phyloP scores from a whole-genome alignment of 2,113 vertebrate species.

The Myotis yumanensis region DNA sequence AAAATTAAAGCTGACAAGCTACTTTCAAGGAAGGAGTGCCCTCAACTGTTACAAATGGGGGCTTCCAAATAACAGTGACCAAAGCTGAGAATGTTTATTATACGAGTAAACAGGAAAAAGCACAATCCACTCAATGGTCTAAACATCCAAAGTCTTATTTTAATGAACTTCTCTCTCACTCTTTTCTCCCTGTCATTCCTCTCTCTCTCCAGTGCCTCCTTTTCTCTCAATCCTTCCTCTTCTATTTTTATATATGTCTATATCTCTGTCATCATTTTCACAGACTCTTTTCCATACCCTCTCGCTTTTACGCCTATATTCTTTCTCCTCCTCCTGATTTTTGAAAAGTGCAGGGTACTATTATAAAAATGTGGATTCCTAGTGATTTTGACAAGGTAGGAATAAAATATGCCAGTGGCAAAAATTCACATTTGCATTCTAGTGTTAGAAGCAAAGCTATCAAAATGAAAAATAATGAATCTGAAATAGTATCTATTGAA shows the following conservation, averaged over 20 bases:
- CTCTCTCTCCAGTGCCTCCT: not conserved
- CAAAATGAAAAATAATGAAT: constrained; percentile 62
- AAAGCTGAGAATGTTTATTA: not conserved
- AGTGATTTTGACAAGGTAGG: constrained; percentile 46
- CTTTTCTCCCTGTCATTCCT: not conserved
- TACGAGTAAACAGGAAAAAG: not conserved
- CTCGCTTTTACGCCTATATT: not conserved
- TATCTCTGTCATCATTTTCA: not conserved
- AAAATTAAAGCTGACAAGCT: not conserved
- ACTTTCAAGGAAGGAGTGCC: not conserved
- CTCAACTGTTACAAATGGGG: not conserved
- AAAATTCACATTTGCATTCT: constrained; percentile 66
- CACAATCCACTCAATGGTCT: not conserved
- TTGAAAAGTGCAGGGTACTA: not conserved
- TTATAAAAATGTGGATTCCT: not conserved
- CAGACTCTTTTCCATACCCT: not conserved
- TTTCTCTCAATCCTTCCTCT: not conserved
- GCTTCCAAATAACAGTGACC: not conserved
- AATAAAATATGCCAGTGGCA: constrained; percentile 56
- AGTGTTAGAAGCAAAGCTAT: constrained; percentile 50
- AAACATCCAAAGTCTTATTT: not conserved
- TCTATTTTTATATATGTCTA: not conserved
- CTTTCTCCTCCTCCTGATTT: constrained; percentile 8
- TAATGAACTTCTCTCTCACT: not conserved
- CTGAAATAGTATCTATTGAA: constrained; percentile 63